Conservation (phyloP, 2,888 invertebrate genomes). For the Tanypteryx hageni region DNA sequence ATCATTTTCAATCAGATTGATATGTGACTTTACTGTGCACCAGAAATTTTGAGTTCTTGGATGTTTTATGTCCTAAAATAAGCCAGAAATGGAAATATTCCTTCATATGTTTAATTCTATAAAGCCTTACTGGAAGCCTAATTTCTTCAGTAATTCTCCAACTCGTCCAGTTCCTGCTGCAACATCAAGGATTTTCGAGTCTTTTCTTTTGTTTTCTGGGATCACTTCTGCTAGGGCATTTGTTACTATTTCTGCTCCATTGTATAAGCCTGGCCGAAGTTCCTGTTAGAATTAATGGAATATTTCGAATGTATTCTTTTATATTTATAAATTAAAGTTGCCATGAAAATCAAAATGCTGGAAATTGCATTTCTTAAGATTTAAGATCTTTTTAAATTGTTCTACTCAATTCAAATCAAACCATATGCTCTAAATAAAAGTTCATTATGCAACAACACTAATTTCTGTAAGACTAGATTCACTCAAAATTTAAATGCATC, state of each 20-base stretch:
- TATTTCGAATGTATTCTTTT: too few relatives aligned
- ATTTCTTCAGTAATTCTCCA: slow-evolving; percentile 67
- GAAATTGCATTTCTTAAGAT: too few relatives aligned
- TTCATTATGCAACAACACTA: too few relatives aligned
- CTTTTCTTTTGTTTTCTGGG: slow-evolving; percentile 67
- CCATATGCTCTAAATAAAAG: too few relatives aligned
- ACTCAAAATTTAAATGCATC: too few relatives aligned
- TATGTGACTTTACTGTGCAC: neutral
- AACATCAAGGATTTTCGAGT: slow-evolving; percentile 71
- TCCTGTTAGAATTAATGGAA: slow-evolving; percentile 50
- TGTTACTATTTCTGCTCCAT: slow-evolving; percentile 71
- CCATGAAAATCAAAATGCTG: too few relatives aligned
- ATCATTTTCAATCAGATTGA: neutral
- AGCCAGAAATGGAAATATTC: neutral
- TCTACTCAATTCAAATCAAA: too few relatives aligned
- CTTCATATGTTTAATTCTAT: neutral
- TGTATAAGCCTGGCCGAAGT: slow-evolving; percentile 69
- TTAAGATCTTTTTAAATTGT: too few relatives aligned
- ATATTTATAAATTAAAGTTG: too few relatives aligned
- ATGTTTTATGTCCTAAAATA: neutral
- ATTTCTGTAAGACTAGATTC: too few relatives aligned
- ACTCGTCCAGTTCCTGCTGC: slow-evolving; percentile 72
- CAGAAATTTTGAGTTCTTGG: neutral
- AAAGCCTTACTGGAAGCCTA: slow-evolving; percentile 65
- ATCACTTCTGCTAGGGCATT: slow-evolving; percentile 69